Conservation (phyloP, 2,888 invertebrate genomes). For the Caenorhabditis sp. region DNA sequence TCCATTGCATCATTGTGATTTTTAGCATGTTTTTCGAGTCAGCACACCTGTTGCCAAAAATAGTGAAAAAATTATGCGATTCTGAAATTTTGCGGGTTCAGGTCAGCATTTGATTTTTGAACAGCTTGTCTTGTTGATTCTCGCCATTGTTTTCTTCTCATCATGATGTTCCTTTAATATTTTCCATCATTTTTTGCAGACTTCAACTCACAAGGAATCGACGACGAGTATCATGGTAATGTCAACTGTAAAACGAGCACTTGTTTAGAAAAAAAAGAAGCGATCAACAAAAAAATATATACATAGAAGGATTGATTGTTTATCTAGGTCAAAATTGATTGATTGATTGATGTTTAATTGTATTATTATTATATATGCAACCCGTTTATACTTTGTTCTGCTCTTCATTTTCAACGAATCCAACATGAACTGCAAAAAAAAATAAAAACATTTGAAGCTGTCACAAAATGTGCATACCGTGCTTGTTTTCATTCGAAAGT, state of each 20-base stretch:
- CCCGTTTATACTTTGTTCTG: not conserved
- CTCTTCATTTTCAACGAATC: not conserved
- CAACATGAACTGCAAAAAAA: conserved; percentile 4
- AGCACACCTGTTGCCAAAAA: not conserved
- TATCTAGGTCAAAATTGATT: not conserved
- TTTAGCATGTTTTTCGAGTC: not conserved
- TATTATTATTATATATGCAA: not conserved
- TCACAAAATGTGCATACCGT: not conserved
- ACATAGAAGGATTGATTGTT: too few species aligned
- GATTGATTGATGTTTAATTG: not conserved
- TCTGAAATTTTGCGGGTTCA: too few species aligned
- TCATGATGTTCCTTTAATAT: too few species aligned
- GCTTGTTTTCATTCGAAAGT: conserved; percentile 5
- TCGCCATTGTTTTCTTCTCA: too few species aligned
- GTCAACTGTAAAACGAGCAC: not conserved
- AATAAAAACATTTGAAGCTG: not conserved
- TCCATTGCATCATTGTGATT: not conserved
- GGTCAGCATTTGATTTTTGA: too few species aligned
- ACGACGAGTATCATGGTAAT: not conserved
- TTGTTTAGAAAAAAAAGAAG: not conserved
- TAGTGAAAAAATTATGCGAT: too few species aligned
- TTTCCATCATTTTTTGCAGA: not conserved
- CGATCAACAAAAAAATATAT: too few species aligned
- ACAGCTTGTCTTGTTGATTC: too few species aligned
- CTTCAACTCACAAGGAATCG: not conserved